phyloP scores from a whole-genome alignment of 1,140 invertebrate species.

The Riptortus pedestris region DNA sequence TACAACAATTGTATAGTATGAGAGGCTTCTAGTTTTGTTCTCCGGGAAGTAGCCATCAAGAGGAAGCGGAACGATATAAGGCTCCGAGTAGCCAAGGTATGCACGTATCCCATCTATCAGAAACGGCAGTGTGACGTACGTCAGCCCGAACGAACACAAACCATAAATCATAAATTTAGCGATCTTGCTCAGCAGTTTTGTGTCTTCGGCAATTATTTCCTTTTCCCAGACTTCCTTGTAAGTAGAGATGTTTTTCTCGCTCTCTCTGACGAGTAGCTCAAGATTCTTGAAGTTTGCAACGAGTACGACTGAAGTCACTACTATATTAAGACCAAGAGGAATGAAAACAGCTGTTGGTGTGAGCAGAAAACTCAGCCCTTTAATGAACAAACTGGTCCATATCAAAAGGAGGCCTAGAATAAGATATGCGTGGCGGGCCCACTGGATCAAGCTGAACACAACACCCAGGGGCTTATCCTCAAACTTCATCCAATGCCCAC shows the following conservation, averaged over 20 bases:
- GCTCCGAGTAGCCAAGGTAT: background rate
- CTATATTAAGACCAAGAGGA: background rate
- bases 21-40: background rate
- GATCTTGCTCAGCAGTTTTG: background rate
- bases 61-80: background rate
- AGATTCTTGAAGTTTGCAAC: background rate
- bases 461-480: background rate
- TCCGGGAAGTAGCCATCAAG: background rate
- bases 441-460: background rate
- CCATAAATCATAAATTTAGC: background rate
- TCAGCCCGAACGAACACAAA: background rate
- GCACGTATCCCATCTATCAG: background rate
- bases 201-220: background rate
- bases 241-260: background rate
- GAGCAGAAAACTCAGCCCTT: background rate
- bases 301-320: background rate
- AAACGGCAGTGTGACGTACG: background rate
- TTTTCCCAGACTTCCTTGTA: background rate
- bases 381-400: background rate
- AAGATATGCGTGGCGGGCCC: background rate
- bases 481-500: background rate
- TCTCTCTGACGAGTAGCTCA: background rate
- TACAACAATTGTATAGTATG: background rate
- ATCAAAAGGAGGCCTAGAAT: background rate
- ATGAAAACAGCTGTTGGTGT: conserved; percentile 6